Evolutionary conservation across 2,113 vertebrate species (phyloP).

Genomic region (Pituophis catenifer): DNA sequence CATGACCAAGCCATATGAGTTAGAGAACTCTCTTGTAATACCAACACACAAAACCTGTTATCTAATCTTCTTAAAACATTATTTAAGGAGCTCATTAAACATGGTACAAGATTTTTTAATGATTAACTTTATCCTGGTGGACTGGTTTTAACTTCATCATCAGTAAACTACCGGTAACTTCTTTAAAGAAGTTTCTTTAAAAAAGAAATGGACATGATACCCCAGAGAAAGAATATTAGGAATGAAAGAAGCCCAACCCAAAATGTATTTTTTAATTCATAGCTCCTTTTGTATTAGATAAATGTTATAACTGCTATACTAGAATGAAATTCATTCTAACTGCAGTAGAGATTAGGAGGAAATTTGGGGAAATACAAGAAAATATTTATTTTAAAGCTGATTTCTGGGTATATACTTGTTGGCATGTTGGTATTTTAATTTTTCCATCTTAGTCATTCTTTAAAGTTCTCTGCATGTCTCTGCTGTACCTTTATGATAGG

Average conservation of each 20-base stretch:
- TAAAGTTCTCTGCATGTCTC: neutral
- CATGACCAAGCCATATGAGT: neutral
- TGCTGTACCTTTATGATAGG: slow-evolving; percentile 79
- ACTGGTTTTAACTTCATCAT: neutral
- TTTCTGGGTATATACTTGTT: neutral
- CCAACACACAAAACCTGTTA: neutral
- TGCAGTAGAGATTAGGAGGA: neutral
- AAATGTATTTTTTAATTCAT: neutral
- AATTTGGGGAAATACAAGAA: neutral
- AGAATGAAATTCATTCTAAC: neutral
- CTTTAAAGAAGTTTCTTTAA: no score
- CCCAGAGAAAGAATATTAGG: neutral
- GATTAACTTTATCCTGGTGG: neutral
- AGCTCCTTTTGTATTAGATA: neutral
- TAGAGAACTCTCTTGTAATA: neutral
- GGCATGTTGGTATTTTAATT: neutral
- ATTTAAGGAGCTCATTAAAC: neutral
- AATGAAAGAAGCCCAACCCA: neutral
- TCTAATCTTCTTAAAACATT: neutral
- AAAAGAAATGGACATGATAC: neutral
- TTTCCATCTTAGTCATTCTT: neutral
- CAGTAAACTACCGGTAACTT: neutral
- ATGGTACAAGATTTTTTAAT: neutral
- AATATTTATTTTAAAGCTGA: neutral
- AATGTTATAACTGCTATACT: neutral